These are phyloP conservation scores for Hippopotamyrus pictus DNA, from an alignment of 2,797 vertebrate species.

Conservation along the genomic window DNA sequence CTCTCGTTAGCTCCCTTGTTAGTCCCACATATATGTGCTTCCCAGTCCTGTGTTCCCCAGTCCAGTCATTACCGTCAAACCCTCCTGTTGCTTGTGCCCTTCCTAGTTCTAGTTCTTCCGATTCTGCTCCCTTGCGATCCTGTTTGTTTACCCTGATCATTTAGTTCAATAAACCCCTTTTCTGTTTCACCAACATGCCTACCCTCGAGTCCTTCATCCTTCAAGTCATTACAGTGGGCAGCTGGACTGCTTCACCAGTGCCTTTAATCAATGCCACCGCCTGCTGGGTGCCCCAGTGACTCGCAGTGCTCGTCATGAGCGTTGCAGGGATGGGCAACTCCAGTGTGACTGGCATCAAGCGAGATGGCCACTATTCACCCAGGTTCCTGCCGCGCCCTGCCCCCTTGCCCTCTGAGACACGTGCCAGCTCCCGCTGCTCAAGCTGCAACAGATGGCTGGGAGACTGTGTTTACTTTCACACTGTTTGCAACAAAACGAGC, in stretches of 20 bases:
- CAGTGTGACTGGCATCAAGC: not conserved
- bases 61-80: not conserved
- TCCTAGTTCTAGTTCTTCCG: not conserved
- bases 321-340: not conserved
- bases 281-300: not conserved
- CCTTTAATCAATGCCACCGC: not conserved
- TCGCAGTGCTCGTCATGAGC: not conserved
- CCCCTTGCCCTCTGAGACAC: slow-evolving; percentile 24
- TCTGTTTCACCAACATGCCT: not conserved
- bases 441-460: slow-evolving; percentile 56
- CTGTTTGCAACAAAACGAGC: slow-evolving; percentile 52
- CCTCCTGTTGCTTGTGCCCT: not conserved
- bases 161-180: not conserved
- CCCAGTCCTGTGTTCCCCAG: not conserved
- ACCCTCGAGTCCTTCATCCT: not conserved
- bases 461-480: slow-evolving; percentile 53
- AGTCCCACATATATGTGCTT: not conserved
- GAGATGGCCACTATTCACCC: not conserved
- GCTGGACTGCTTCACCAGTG: not conserved
- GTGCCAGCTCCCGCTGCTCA: slow-evolving; percentile 49
- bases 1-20: not conserved
- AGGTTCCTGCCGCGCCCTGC: not conserved
- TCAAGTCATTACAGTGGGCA: not conserved
- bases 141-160: not conserved
- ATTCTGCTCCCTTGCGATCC: not conserved